Conservation (phyloP, 2,797 vertebrate genomes). For the Adelosebastes latens region DNA sequence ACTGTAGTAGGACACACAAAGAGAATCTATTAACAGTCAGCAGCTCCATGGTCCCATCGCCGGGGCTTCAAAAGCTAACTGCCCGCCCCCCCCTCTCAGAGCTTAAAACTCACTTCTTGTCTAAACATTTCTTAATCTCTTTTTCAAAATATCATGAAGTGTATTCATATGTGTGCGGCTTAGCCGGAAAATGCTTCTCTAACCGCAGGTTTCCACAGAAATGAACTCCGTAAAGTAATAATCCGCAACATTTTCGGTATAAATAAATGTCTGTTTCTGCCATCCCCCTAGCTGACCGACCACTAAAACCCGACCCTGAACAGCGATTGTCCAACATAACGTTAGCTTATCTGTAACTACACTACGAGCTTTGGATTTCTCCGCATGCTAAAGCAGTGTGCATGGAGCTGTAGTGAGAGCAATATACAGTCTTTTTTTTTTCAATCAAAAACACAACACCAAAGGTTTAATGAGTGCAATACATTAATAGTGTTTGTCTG, state of each 20-base stretch:
- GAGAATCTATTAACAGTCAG: slow-evolving; percentile 79
- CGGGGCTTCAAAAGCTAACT: slow-evolving; percentile 45
- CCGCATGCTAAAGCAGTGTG: background rate
- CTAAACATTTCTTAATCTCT: slow-evolving; percentile 34
- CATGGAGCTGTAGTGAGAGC: background rate
- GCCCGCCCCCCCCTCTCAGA: slow-evolving; percentile 22
- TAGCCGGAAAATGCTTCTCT: slow-evolving; percentile 10
- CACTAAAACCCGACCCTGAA: background rate
- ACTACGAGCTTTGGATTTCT: slow-evolving; percentile 13
- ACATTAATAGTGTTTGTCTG: background rate
- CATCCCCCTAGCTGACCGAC: background rate
- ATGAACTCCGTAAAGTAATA: slow-evolving; percentile 45
- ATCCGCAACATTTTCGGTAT: slow-evolving; percentile 12
- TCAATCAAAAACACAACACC: background rate
- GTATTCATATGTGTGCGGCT: slow-evolving; percentile 23
- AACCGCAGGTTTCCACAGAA: slow-evolving; percentile 38
- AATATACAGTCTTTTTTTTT: background rate
- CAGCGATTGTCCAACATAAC: background rate
- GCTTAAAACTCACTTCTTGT: slow-evolving; percentile 41
- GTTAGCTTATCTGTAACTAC: background rate
- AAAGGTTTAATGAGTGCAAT: background rate
- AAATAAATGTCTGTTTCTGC: slow-evolving; percentile 4
- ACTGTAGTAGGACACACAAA: slow-evolving; percentile 71
- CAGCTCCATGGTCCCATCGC: slow-evolving; percentile 74
- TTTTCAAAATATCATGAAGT: slow-evolving; percentile 42